Base-by-base conservation (phyloP, 2,113 vertebrate species). In the Nicator chloris region DNA sequence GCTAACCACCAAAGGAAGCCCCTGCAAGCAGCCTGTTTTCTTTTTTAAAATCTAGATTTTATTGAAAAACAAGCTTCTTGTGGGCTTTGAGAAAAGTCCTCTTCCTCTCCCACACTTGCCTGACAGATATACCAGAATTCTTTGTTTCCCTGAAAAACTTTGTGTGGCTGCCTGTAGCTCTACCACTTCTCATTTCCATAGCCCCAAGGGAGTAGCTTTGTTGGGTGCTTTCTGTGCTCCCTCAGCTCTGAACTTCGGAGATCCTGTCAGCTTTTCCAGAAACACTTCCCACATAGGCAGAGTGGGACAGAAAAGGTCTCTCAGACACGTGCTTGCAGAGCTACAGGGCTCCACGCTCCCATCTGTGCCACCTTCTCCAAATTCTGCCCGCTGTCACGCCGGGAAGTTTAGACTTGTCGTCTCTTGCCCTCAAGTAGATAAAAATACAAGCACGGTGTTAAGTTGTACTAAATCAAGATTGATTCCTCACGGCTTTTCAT, bases 271-370 rank as follows among this genome's bases (percentile, higher is more conserved):
- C 49, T 91, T 68, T 94, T 96, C 93, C 96, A 97, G 91, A 86
- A 97, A 95, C 95, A 92, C 96, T 96, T 97, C 95, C 90, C 88
- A 97, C 96, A 57, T 0, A 82, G 70, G 20, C 66, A 93, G 91
- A 95, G 64, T 6, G 60, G 73, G 91, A 77, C 80, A 85, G 59
- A 70, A 72, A n/a, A 94, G 54, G 86, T 70, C 82, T 86, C 68
- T 64, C 51, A 95, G 77, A 79, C 56, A 87, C 3, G 7, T 33
- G 66, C 91, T 69, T 68, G 30, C 27, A 93, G 69, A 88, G 64
- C 85, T 86, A 14, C 5, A 3, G 69, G 42, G 57, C 57, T 91
- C 89, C 73, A 40, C 0, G 10, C 49, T 93, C 72, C 85, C 57
- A 76, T 72, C 79, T 78, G 65, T 0, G 3, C 59, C 68, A 80